Conservation (phyloP, 30 jellyfish, hydroid and myxozoan species). For the Cassiopea xamachana region DNA sequence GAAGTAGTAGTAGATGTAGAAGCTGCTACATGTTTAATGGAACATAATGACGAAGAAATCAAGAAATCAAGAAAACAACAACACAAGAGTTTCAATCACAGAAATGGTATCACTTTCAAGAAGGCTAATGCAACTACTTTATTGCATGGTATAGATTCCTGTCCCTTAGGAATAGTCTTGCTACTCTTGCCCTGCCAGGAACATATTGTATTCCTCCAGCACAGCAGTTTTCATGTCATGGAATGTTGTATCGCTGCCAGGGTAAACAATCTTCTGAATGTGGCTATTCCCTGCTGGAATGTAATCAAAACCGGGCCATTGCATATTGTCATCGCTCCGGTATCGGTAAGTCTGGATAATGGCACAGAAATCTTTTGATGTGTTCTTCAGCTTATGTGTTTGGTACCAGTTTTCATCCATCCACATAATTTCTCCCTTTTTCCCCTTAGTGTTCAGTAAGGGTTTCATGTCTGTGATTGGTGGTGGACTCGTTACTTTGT, state of each 20-base stretch:
- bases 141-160: neutral
- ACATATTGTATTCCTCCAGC: neutral
- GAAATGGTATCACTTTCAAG: neutral
- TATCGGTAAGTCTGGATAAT: conserved; percentile 60
- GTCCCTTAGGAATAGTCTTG: neutral
- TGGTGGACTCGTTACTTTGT: conserved; percentile 56
- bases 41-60: too few species aligned
- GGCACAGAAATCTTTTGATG: conserved; percentile 63
- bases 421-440: conserved; percentile 58
- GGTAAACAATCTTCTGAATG: neutral
- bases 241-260: neutral
- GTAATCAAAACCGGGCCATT: conserved; percentile 52
- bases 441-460: conserved; percentile 15
- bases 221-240: neutral
- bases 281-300: neutral
- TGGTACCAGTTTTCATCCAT: conserved; percentile 62
- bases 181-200: neutral
- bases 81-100: neutral
- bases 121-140: neutral
- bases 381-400: conserved; percentile 38
- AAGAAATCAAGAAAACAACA: too few species aligned
- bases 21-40: too few species aligned
- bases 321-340: conserved; percentile 12
- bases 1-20: too few species aligned
- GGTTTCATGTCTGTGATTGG: neutral